Conservation (phyloP, 2,888 invertebrate species). For the Eristalis intricaria region DNA sequence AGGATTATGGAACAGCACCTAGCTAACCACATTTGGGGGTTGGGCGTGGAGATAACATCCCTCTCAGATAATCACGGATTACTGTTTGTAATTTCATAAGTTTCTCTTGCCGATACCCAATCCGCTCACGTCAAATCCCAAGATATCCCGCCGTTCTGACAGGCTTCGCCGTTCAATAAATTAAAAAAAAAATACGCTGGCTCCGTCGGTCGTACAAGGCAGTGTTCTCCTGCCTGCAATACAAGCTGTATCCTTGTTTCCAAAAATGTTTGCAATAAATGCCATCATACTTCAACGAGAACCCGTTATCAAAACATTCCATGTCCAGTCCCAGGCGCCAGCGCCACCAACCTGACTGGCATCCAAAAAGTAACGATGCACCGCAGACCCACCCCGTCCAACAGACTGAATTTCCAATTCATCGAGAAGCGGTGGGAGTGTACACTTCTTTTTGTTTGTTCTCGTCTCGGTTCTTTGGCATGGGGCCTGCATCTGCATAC, state of each 20-base stretch:
- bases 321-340: background rate
- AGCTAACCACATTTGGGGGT: too few relatives aligned
- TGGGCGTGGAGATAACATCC: too few relatives aligned
- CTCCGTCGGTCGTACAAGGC: background rate
- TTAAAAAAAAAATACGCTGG: too few relatives aligned
- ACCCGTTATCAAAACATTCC: constrained; percentile 14
- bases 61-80: too few relatives aligned
- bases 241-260: background rate
- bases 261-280: constrained; percentile 10
- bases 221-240: background rate
- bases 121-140: too few relatives aligned
- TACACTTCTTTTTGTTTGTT: constrained; percentile 27
- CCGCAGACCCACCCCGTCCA: background rate
- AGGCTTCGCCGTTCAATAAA: too few relatives aligned
- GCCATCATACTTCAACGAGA: background rate
- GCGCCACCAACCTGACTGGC: background rate
- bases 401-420: constrained; percentile 42
- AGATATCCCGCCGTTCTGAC: too few relatives aligned
- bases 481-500: constrained; percentile 33
- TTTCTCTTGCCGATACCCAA: too few relatives aligned
- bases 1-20: too few relatives aligned
- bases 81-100: too few relatives aligned
- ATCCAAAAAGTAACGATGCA: background rate
- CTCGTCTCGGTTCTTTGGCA: constrained; percentile 20
- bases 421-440: constrained; percentile 6